Evolutionary conservation across 2,113 vertebrate genomes (phyloP), one percentile per base, ranked within the genome.

Genomic region (Pollachius pollachius): DNA sequence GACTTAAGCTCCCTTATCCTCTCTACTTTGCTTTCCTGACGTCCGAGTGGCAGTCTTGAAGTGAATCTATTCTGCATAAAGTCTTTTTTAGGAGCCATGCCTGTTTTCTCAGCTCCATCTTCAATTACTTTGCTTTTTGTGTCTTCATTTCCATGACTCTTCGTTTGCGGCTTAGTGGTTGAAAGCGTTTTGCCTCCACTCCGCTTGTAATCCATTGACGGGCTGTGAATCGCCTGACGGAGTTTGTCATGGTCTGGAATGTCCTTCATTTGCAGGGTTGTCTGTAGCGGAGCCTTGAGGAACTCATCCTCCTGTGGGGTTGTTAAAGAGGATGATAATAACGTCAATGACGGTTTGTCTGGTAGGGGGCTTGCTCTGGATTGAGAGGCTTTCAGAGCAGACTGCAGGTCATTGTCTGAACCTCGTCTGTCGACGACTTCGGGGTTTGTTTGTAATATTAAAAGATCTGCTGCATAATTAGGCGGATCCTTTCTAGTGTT

Each of bases 1-100:
- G 88, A 91, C 87, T 93, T 97, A 16, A 96, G 94, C 62, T 95
- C 92, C 69, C 86, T 94, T 72, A 97, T 90, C 80, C 71, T 92
- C 79, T 90, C 86, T 52, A 84, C 74, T 57, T 75, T 84, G 66
- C 48, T 81, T 19, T 90, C 89, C 64, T 84, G 79, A 15, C 77
- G 69, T 27, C 79, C 27, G 0, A 9, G 9, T 2, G 41, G 41
- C 1, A 48, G 12, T 48, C 70, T 86, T 60, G 72, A 61, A 30
- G 70, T 59, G 59, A 75, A 69, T 67, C 63, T 80, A 12, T 60
- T 61, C 1, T 48, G 41, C 41, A 15, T 8, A 0, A 13, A 7
- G 1, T 73, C 73, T 7, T 34, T 68, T 65, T 76, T 78, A 1
- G 68, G 57, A 59, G 72, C 72, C 30, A 41, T 58, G 67, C 7